These are phyloP conservation scores for Pyrrhia umbra DNA, from an alignment of 2,888 invertebrate genomes.

Conservation along the genomic window DNA sequence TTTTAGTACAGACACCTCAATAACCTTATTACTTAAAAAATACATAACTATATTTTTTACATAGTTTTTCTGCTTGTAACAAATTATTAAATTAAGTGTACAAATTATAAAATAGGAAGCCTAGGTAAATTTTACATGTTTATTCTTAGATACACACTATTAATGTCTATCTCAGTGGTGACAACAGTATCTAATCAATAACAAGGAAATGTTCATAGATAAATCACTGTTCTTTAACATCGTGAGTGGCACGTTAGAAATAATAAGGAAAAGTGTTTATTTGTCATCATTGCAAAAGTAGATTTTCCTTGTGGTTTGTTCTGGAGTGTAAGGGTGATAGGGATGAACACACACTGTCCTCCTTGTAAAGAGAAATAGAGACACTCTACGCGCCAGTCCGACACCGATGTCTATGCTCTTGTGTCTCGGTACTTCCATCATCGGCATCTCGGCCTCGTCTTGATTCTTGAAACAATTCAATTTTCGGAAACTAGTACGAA, in stretches of 20 bases:
- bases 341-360: slow-evolving; percentile 84
- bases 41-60: no score
- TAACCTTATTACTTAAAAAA: no score
- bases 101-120: slow-evolving; percentile 17
- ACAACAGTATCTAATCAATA: slow-evolving; percentile 30
- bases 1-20: background rate
- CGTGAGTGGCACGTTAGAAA: slow-evolving; percentile 16
- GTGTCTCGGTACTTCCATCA: slow-evolving; percentile 79
- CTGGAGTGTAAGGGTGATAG: slow-evolving; percentile 85
- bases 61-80: background rate
- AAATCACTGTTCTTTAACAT: slow-evolving; percentile 28
- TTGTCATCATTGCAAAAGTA: slow-evolving; percentile 75
- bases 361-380: slow-evolving; percentile 83
- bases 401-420: slow-evolving; percentile 85
- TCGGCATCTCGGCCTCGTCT: slow-evolving; percentile 74
- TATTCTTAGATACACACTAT: slow-evolving; percentile 26
- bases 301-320: slow-evolving; percentile 83
- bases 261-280: slow-evolving; percentile 32
- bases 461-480: slow-evolving; percentile 78
- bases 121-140: slow-evolving; percentile 23
- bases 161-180: slow-evolving; percentile 24
- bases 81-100: slow-evolving; percentile 5
- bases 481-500: slow-evolving; percentile 75
- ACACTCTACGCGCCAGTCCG: slow-evolving; percentile 82
- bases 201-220: slow-evolving; percentile 33